Conservation (phyloP, 2,888 invertebrate species). For the Nemurella pictetii region DNA sequence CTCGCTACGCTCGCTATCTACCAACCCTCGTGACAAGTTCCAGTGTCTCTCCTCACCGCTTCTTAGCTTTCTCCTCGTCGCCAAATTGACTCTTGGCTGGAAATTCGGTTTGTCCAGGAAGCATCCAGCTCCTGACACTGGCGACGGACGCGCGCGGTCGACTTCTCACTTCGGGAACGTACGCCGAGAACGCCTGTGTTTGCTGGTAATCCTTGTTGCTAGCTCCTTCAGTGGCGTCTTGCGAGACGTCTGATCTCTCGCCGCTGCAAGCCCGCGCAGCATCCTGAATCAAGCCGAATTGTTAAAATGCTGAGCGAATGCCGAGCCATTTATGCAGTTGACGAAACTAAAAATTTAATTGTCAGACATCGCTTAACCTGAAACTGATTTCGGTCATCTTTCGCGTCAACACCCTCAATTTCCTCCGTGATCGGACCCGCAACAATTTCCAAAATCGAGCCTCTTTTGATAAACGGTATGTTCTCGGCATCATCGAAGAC, state of each 20-base stretch:
- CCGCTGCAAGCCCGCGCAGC: background rate
- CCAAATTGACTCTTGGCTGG: background rate
- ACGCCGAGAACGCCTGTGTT: background rate
- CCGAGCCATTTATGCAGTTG: too few relatives aligned
- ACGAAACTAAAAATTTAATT: background rate
- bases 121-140: background rate
- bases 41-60: background rate
- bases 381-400: background rate
- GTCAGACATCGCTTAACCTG: background rate
- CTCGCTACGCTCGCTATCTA: too few relatives aligned
- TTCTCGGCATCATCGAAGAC: background rate
- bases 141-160: background rate
- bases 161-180: background rate
- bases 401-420: background rate
- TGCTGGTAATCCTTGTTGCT: too few relatives aligned
- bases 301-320: background rate
- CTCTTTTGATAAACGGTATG: background rate
- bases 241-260: background rate
- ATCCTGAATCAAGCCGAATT: background rate
- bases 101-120: background rate
- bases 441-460: background rate
- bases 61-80: background rate
- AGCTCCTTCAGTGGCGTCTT: background rate
- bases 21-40: too few relatives aligned
- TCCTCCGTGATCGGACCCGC: background rate